Evolutionary conservation across 2,797 vertebrate genomes (phyloP), one percentile per base, ranked within the genome.

Genomic region (Toxotes lorentzi): DNA sequence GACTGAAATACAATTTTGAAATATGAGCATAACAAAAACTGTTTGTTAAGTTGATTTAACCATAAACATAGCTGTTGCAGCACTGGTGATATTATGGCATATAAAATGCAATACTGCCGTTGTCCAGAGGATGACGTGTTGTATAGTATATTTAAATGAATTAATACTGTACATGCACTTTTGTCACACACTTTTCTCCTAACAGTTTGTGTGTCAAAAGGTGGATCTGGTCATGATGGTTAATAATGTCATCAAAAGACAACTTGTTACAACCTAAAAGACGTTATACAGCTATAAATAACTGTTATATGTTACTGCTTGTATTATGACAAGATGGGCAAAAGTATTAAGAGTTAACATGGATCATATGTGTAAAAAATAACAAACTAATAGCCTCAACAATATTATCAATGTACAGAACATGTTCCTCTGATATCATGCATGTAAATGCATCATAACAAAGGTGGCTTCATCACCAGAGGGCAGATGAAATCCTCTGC

Each of bases 391-490:
- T 41, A 23, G 4, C 1, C 48, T 11, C n/a, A 51, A 48, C 11
- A 41, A 17, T 5, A 58, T 23, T 10, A 59, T 50, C 23, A 1
- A n/a, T 68, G 1, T 27, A 5, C 19, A 9, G 10, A n/a, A 3
- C 5, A 32, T 2, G 43, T 47, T 47, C 43, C 9, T 32, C 10
- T 32, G n/a, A 3, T 3, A 35, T 7, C 27, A 58, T 57, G 12
- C 34, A 34, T 35, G 41, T 47, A 69, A 43, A 53, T 67, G 47
- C 41, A 40, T 47, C 32, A 48, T 24, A 30, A 32, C 34, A 16
- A 48, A 65, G 60, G 8, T 53, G n/a, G 23, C 41, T 56, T 41
- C 24, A 59, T 47, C 63, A 58, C n/a, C 19, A 40, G 24, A 57
- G 32, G 27, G 21, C 35, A 16, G n/a, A 59, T 82, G 10, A 63